These are phyloP conservation scores for Protosalanx chinensis DNA, from an alignment of 2,797 vertebrate genomes.

Conservation along the genomic window DNA sequence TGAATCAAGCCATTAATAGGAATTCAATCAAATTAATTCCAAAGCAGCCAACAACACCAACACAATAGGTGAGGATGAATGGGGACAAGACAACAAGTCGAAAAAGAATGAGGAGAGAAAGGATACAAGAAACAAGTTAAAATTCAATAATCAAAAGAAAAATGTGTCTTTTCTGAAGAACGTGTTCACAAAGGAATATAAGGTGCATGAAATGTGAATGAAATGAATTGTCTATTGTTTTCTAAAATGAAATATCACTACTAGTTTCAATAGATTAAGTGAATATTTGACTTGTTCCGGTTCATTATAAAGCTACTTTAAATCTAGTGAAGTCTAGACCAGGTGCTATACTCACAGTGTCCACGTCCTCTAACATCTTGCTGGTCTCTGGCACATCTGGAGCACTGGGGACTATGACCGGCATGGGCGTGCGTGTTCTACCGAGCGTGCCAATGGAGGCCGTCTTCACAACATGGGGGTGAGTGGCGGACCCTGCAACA, in stretches of 20 bases:
- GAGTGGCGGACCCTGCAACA: conserved; percentile 72
- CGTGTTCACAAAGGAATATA: conserved; percentile 23
- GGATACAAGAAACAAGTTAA: conserved; percentile 63
- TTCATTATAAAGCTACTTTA: not conserved
- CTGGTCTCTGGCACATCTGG: conserved; percentile 90
- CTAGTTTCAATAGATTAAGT: not conserved
- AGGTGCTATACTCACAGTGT: conserved; percentile 83
- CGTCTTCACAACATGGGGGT: conserved; percentile 89
- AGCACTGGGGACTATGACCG: conserved; percentile 90
- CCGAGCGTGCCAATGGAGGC: conserved; percentile 93
- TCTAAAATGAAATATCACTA: not conserved
- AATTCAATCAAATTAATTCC: conserved; percentile 38
- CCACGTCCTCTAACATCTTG: conserved; percentile 91
- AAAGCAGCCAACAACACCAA: conserved; percentile 44
- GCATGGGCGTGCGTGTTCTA: conserved; percentile 89
- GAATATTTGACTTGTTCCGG: not conserved
- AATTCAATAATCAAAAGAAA: conserved; percentile 47
- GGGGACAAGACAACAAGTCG: conserved; percentile 38
- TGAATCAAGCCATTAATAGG: conserved; percentile 21
- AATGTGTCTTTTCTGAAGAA: conserved; percentile 34
- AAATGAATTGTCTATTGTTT: not conserved
- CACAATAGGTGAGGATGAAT: conserved; percentile 43
- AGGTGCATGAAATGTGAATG: conserved; percentile 21
- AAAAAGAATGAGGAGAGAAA: conserved; percentile 69
- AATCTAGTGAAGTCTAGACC: conserved; percentile 8